Conservation (phyloP, 2,797 vertebrate genomes). For the Lepidocolaptes lacrymiger region DNA sequence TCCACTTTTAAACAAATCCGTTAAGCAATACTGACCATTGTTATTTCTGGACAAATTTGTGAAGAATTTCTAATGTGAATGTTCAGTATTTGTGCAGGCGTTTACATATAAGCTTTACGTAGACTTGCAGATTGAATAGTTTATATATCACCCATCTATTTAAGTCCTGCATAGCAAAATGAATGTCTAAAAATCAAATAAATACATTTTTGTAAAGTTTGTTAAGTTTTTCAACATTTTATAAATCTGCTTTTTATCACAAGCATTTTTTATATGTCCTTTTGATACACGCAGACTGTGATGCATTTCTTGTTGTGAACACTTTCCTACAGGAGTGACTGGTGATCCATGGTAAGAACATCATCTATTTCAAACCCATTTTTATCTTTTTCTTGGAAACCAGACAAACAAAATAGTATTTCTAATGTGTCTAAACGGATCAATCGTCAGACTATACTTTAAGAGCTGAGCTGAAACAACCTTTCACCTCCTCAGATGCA, state of each 20-base stretch:
- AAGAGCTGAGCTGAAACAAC: not conserved
- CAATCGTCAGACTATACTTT: not conserved
- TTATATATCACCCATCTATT: rapidly evolving
- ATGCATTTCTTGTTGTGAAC: not conserved
- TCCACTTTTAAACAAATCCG: not conserved
- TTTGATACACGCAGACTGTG: not conserved
- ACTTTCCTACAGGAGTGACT: not conserved
- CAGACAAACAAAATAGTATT: not conserved
- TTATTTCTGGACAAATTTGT: not conserved
- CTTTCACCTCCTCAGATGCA: not conserved
- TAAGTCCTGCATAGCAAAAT: not conserved
- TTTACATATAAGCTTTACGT: not conserved
- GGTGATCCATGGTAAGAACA: not conserved
- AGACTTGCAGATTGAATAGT: not conserved
- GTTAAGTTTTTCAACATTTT: not conserved
- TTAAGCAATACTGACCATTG: not conserved
- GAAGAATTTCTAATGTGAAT: not conserved
- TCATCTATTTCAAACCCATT: not conserved
- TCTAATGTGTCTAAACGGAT: not conserved
- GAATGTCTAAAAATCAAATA: not conserved
- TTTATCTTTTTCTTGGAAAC: not conserved
- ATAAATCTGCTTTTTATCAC: not conserved
- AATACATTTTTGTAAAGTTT: not conserved
- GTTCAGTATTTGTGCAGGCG: not conserved
- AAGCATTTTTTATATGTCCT: not conserved